Percentiles rank a stretch among this genome's conserved stretches.
Evolutionary conservation across 2,797 vertebrate genomes (phyloP).

Genomic region (Sebastes oblongus): DNA sequence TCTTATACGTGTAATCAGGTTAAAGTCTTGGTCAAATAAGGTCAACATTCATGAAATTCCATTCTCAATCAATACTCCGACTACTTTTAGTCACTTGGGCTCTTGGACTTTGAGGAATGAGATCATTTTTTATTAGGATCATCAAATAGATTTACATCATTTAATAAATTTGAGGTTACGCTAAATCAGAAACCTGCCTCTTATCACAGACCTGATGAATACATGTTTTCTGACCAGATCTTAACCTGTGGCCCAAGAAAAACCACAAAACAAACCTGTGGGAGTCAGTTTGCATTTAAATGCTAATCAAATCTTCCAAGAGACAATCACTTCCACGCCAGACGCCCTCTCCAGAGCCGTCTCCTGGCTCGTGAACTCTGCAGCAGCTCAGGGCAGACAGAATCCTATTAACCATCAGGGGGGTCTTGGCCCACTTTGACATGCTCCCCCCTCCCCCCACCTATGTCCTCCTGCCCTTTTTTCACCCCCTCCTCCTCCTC

Average conservation of each 20-base stretch:
- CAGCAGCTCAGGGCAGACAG: conserved; percentile 64
- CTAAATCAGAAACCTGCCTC: neutral
- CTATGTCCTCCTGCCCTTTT: conserved; percentile 50
- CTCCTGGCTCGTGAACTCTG: conserved; percentile 60
- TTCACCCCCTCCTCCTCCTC: neutral
- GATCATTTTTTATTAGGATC: neutral
- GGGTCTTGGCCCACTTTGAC: conserved; percentile 70
- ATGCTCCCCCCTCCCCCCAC: conserved; percentile 63
- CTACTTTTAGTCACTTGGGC: neutral
- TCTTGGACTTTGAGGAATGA: neutral
- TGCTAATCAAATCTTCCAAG: conserved; percentile 56
- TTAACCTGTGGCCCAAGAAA: conserved; percentile 9
- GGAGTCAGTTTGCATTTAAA: conserved; percentile 44
- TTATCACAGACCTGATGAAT: neutral
- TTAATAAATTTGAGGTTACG: neutral
- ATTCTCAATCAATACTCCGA: neutral
- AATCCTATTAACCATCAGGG: conserved; percentile 74
- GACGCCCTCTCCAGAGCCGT: conserved; percentile 44
- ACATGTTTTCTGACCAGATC: neutral
- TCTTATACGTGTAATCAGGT: neutral
- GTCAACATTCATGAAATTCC: neutral
- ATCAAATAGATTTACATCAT: neutral
- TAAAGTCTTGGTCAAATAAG: neutral
- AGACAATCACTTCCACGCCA: conserved; percentile 52
- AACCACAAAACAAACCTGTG: neutral